Base-by-base conservation (phyloP, 2,888 invertebrate genomes). In the Diplazon laetatorius region DNA sequence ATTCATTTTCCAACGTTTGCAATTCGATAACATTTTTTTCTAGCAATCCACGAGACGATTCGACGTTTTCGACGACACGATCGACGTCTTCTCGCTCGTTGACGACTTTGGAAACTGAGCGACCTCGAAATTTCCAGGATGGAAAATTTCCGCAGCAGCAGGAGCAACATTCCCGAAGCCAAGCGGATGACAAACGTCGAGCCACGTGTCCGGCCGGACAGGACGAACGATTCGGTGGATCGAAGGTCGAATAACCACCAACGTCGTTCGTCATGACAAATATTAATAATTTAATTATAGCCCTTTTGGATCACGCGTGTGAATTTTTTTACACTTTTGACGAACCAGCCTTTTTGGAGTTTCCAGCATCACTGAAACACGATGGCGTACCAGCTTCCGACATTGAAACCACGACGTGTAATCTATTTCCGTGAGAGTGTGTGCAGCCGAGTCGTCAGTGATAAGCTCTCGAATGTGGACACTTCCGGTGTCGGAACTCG, bases 241-340 rank as follows among this genome's bases (percentile, higher is more conserved):
- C 82, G 79, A 87, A 85, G 62, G 82, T 84, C 18, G 82, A 82
- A 18, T 87, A 87, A 70, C 79, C 63, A 39, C 65, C n/a, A n/a
- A n/a, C 70, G 50, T 52, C 57, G 35, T 74, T 82, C 37, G 80
- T 62, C 84, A 85, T 84, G 37, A 42, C 37, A 3, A 48, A 14
- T 14, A 22, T 50, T 50, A 48, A 12, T n/a, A n/a, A n/a, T n/a
- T n/a, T n/a, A n/a, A n/a, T n/a, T n/a, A n/a, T n/a, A n/a, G n/a
- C n/a, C n/a, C n/a, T n/a, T n/a, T n/a, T n/a, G n/a, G n/a, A n/a
- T n/a, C n/a, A n/a, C n/a, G n/a, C n/a, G n/a, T n/a, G n/a, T n/a
- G n/a, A n/a, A n/a, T n/a, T n/a, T n/a, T n/a, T n/a, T n/a, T n/a
- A n/a, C n/a, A n/a, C n/a, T n/a, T n/a, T n/a, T n/a, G n/a, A n/a